phyloP scores from a whole-genome alignment of 37 sponge, comb jelly and placozoan species.

The Halichondria panicea region DNA sequence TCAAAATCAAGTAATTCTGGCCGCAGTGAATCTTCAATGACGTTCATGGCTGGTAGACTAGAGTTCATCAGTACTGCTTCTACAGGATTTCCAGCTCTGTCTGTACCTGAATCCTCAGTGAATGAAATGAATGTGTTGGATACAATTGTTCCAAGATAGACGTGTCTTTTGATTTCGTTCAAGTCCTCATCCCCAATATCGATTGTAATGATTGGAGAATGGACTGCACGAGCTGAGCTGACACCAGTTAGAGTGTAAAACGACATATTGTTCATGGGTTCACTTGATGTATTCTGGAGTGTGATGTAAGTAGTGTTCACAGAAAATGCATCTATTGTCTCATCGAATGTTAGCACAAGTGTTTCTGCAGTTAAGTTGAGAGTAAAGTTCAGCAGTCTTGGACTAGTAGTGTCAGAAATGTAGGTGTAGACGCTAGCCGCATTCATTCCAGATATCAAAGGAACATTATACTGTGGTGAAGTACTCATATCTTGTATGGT shows the following conservation, averaged over 20 bases:
- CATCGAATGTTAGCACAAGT: conserved; percentile 72
- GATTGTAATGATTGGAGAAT: conserved; percentile 58
- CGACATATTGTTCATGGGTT: not conserved
- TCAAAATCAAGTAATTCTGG: conserved; percentile 39
- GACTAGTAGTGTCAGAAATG: conserved; percentile 54
- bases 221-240: conserved; percentile 17
- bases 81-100: conserved; percentile 55
- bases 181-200: conserved; percentile 46
- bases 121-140: conserved; percentile 78
- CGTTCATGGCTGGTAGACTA: conserved; percentile 38
- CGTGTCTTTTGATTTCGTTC: conserved; percentile 68
- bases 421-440: conserved; percentile 50
- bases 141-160: conserved; percentile 51
- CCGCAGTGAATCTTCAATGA: conserved; percentile 34
- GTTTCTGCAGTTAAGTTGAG: conserved; percentile 67
- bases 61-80: conserved; percentile 12
- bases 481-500: conserved; percentile 73
- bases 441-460: conserved; percentile 23
- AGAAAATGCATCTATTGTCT: conserved; percentile 73
- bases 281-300: conserved; percentile 62
- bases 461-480: conserved; percentile 8
- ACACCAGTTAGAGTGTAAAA: conserved; percentile 36
- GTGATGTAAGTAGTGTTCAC: conserved; percentile 78
- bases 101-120: conserved; percentile 39
- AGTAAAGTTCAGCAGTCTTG: conserved; percentile 65